Conservation (phyloP, 2,113 vertebrate species). For the Thunnus thynnus region DNA sequence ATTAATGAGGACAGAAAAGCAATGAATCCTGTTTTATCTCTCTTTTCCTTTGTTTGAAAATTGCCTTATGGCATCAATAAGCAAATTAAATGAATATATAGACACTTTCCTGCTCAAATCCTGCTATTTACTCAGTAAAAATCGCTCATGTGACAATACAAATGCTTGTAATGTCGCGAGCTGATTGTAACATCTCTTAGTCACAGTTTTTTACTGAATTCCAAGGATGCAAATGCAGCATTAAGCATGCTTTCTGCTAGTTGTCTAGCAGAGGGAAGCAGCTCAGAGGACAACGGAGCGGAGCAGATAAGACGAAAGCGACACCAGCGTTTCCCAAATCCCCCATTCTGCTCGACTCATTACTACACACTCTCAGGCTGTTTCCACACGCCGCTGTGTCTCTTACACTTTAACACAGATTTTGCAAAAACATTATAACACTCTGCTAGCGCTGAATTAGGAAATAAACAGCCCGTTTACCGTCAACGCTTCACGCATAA, state of each 20-base stretch:
- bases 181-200: constrained; percentile 24
- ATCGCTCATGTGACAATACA: neutral
- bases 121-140: neutral
- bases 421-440: constrained; percentile 31
- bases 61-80: neutral
- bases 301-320: constrained; percentile 46
- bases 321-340: constrained; percentile 40
- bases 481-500: neutral
- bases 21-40: constrained; percentile 4
- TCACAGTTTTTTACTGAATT: constrained; percentile 14
- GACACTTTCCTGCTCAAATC: neutral
- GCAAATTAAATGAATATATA: neutral
- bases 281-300: constrained; percentile 34
- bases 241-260: constrained; percentile 36
- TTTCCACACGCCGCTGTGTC: constrained; percentile 26
- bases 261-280: constrained; percentile 36
- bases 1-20: constrained; percentile 22
- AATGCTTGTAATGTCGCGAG: neutral
- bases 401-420: constrained; percentile 31
- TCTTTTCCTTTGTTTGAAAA: neutral
- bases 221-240: constrained; percentile 13
- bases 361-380: constrained; percentile 34
- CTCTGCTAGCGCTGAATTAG: constrained; percentile 8
- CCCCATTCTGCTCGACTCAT: constrained; percentile 46
- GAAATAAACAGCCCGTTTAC: constrained; percentile 51